A percentile compares a stretch with the other conserved stretches of the same genome.
Conservation (phyloP, 1,140 invertebrate genomes). For the Drosophila bifasciata region DNA sequence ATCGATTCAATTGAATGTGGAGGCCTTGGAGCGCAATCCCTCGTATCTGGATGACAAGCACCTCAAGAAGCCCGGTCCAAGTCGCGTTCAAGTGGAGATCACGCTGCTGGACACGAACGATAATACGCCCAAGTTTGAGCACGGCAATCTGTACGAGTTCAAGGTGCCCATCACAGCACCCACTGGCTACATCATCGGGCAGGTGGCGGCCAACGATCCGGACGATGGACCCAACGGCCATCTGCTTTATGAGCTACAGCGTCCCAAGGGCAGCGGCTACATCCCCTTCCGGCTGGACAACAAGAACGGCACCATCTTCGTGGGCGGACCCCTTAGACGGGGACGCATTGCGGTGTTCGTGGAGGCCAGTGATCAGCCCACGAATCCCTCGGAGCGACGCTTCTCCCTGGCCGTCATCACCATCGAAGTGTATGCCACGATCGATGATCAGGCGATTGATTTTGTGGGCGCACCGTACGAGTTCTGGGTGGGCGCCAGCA, state of each 20-base stretch:
- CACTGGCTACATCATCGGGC: conserved; percentile 89
- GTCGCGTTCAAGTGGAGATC: conserved; percentile 90
- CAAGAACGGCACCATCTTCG: conserved; percentile 89
- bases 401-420: conserved; percentile 93
- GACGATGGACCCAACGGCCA: conserved; percentile 92
- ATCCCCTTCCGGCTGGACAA: conserved; percentile 90
- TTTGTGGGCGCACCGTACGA: conserved; percentile 95
- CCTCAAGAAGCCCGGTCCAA: conserved; percentile 75
- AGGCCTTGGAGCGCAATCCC: conserved; percentile 87
- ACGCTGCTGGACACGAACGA: conserved; percentile 94
- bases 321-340: conserved; percentile 87
- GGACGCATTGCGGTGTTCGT: conserved; percentile 91
- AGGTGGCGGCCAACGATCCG: conserved; percentile 90
- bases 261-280: conserved; percentile 86
- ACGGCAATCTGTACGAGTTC: conserved; percentile 92
- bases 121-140: conserved; percentile 93
- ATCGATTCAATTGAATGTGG: conserved; percentile 89
- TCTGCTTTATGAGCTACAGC: conserved; percentile 91
- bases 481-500: conserved; percentile 94
- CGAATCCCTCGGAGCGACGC: conserved; percentile 91
- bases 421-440: conserved; percentile 87
- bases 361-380: conserved; percentile 91
- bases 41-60: conserved; percentile 75
- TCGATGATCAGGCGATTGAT: conserved; percentile 88
- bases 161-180: conserved; percentile 88